Conservation (phyloP, 2,113 vertebrate species). For the Aythya baeri region DNA sequence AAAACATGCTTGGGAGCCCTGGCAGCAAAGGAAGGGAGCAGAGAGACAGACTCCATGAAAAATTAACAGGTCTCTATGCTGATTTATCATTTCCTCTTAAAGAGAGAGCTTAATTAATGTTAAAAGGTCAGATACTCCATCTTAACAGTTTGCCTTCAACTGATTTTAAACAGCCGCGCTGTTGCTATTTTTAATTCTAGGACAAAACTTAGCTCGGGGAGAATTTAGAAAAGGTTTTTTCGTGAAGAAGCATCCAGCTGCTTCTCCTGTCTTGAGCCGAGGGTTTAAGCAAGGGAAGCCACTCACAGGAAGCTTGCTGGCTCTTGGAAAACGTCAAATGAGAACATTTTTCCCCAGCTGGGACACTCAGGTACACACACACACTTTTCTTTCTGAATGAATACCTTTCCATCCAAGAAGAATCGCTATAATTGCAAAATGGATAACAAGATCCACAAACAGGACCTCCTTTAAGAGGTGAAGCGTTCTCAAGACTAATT, state of each 20-base stretch:
- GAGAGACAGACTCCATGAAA: not conserved
- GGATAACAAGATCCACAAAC: not conserved
- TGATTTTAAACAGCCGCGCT: not conserved
- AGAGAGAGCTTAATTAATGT: conserved; percentile 42
- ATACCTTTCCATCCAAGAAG: not conserved
- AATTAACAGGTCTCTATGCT: not conserved
- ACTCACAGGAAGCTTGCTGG: not conserved
- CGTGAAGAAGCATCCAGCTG: not conserved
- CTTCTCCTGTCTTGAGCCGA: not conserved
- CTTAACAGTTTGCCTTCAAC: conserved; percentile 11
- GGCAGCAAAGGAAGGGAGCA: not conserved
- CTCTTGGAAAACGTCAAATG: not conserved
- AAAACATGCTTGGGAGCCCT: not conserved
- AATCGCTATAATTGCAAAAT: not conserved
- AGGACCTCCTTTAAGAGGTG: not conserved
- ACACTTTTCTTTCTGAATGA: not conserved
- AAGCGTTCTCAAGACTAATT: not conserved
- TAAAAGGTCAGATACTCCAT: conserved; percentile 54
- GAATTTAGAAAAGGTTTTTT: not conserved
- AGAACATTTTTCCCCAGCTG: not conserved
- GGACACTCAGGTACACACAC: not conserved
- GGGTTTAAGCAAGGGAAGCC: not conserved
- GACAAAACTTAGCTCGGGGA: not conserved
- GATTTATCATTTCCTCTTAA: conserved; percentile 37
- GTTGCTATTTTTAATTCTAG: not conserved